Evolutionary conservation across 1,140 invertebrate species (phyloP).

Genomic region (Pachyrhynchus sulphureomaculatus): DNA sequence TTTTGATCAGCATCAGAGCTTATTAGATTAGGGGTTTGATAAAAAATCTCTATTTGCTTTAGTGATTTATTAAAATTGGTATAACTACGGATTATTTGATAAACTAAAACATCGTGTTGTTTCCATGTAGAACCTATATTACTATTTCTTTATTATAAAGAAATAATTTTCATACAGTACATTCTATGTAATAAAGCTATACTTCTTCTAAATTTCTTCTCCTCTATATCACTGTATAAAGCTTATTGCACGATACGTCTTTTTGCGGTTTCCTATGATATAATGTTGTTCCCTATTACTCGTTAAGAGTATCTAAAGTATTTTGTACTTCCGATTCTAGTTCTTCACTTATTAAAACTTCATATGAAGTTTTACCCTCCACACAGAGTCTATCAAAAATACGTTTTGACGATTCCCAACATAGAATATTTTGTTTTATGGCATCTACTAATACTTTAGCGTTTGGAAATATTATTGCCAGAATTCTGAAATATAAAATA

Average conservation of each 20-base stretch:
- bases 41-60: no score
- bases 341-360: constrained; percentile 35
- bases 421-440: constrained; percentile 37
- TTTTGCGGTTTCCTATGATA: constrained; percentile 8
- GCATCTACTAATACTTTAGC: constrained; percentile 34
- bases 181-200: background rate
- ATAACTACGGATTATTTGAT: no score
- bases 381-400: constrained; percentile 33
- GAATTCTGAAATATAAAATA: constrained; percentile 45
- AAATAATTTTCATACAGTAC: background rate
- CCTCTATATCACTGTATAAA: background rate
- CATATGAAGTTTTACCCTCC: constrained; percentile 32
- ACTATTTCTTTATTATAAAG: background rate
- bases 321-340: constrained; percentile 33
- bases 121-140: no score
- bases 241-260: constrained; percentile 21
- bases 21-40: no score
- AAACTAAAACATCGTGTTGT: no score
- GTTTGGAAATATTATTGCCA: constrained; percentile 48
- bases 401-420: constrained; percentile 41
- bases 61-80: no score
- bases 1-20: no score
- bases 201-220: no score
- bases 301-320: constrained; percentile 12
- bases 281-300: background rate